Conservation (phyloP, 2,888 invertebrate genomes). For the Latrodectus elegans region DNA sequence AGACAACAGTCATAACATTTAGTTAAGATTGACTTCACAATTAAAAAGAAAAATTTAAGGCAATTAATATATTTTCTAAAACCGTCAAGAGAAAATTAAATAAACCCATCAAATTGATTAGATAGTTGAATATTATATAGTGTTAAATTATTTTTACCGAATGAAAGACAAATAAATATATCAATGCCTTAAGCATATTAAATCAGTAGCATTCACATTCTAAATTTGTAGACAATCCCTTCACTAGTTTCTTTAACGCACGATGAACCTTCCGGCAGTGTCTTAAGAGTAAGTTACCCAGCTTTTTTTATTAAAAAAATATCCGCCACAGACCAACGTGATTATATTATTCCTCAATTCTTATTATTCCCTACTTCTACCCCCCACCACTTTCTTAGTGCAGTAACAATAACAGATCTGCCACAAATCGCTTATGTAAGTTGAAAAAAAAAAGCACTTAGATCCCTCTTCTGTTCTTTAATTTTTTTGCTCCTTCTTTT, state of each 20-base stretch:
- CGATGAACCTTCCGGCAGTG: not conserved
- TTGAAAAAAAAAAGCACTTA: not conserved
- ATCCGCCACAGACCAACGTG: not conserved
- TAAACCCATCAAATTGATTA: too few species aligned
- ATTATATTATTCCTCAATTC: not conserved
- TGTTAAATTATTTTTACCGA: too few species aligned
- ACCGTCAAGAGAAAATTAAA: too few species aligned
- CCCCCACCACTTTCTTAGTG: not conserved
- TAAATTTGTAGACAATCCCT: constrained; percentile 15
- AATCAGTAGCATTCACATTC: not conserved
- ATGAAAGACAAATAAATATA: too few species aligned
- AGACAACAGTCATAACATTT: too few species aligned
- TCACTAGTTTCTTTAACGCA: not conserved
- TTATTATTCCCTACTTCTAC: not conserved
- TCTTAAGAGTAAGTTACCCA: constrained; percentile 57
- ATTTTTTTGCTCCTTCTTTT: not conserved
- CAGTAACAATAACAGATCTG: not conserved
- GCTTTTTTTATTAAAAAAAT: not conserved
- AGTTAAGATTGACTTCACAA: too few species aligned
- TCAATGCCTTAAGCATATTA: too few species aligned
- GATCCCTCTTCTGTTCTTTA: not conserved
- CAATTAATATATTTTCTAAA: too few species aligned
- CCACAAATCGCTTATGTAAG: not conserved
- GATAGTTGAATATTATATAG: too few species aligned
- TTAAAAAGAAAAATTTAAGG: too few species aligned